phyloP scores from a whole-genome alignment of 2,113 vertebrate genomes.

The Nothobranchius kuhntae region DNA sequence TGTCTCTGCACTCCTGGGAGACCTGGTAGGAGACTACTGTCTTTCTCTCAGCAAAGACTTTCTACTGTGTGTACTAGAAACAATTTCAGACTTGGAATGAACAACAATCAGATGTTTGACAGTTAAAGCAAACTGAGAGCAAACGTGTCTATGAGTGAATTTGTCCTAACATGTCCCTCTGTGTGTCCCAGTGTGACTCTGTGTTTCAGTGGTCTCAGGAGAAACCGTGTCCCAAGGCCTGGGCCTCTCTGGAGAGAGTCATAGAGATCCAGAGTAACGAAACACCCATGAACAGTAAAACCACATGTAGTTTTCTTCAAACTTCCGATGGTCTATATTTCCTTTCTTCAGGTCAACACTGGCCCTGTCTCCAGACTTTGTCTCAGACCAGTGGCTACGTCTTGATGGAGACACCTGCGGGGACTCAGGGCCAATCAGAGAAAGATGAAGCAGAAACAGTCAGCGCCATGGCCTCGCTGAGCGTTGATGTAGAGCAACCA shows the following conservation, averaged over 20 bases:
- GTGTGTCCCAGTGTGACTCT: constrained; percentile 54
- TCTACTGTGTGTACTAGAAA: neutral
- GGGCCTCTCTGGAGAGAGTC: constrained; percentile 65
- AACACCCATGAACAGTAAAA: neutral
- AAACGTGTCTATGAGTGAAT: too few species aligned
- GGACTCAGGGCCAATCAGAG: constrained; percentile 61
- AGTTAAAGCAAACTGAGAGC: too few species aligned
- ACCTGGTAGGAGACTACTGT: constrained; percentile 52
- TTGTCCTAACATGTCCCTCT: neutral
- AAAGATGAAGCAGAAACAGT: constrained; percentile 69
- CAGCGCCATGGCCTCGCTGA: constrained; percentile 73
- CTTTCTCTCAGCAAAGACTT: neutral
- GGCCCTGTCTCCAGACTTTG: constrained; percentile 67
- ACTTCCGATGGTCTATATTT: neutral
- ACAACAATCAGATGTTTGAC: too few species aligned
- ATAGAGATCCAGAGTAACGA: constrained; percentile 73
- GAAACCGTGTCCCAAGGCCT: constrained; percentile 70
- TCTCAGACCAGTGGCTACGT: constrained; percentile 54
- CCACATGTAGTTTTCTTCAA: neutral
- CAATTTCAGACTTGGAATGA: neutral
- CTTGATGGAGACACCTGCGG: constrained; percentile 35
- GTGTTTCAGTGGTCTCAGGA: constrained; percentile 68
- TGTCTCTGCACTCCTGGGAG: constrained; percentile 65
- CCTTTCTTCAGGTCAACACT: constrained; percentile 63
- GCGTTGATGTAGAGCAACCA: constrained; percentile 64